Percentiles rank a stretch among this genome's conserved stretches.
Evolutionary conservation across 2,888 invertebrate genomes (phyloP).

Genomic region (Heliconius aoede): DNA sequence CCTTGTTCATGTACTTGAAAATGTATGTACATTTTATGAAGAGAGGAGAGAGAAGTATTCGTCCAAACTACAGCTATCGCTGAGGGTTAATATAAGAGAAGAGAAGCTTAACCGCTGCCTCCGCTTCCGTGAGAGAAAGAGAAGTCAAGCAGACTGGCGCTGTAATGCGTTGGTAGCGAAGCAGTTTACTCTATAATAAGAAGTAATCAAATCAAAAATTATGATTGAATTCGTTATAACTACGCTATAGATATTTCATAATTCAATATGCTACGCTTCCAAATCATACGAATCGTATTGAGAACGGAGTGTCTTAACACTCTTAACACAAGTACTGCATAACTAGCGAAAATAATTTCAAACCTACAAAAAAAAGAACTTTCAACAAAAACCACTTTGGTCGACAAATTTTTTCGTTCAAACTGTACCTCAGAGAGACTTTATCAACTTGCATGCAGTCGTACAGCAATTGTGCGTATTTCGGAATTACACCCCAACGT

Average conservation of each 20-base stretch:
- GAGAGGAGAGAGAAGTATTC: no score
- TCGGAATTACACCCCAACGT: conserved; percentile 39
- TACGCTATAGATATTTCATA: no score
- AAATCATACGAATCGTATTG: no score
- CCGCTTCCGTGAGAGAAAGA: not conserved
- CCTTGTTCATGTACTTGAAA: not conserved
- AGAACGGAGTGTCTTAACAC: not conserved
- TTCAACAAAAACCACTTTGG: not conserved
- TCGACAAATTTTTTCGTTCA: conserved; percentile 13
- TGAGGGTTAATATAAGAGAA: not conserved
- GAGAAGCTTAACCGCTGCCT: not conserved
- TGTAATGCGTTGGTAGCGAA: not conserved
- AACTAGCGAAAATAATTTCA: not conserved
- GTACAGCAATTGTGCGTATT: conserved; percentile 51
- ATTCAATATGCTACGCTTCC: no score
- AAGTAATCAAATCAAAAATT: not conserved
- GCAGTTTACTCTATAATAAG: not conserved
- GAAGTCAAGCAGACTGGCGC: not conserved
- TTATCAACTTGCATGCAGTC: conserved; percentile 40
- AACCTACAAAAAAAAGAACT: not conserved
- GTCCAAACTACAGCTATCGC: no score
- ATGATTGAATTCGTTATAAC: no score
- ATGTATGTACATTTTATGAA: no score
- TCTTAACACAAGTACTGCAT: not conserved
- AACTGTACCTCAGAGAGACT: conserved; percentile 51